Conservation (phyloP, 37 sponge, comb jelly and placozoan genomes). For the Chondrosia reniformis region DNA sequence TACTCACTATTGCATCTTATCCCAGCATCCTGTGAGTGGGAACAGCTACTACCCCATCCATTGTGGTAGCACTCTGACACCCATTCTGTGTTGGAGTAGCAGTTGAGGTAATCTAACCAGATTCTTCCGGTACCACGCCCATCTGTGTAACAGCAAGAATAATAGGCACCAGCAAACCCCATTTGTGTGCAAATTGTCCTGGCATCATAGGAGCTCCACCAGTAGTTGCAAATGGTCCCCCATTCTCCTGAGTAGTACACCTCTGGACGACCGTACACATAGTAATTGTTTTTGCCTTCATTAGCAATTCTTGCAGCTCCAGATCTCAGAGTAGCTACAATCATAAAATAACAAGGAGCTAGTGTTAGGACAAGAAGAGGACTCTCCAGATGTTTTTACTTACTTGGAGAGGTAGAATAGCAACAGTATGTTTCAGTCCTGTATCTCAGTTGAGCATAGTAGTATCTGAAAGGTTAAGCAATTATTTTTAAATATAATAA, state of each 20-base stretch:
- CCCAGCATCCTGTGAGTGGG: slow-evolving; percentile 2
- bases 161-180: not conserved
- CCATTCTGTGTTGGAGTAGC: not conserved
- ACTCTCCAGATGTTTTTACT: too few species aligned
- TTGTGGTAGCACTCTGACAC: not conserved
- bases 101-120: slow-evolving; percentile 5
- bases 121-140: slow-evolving; percentile 17
- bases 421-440: too few species aligned
- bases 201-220: slow-evolving; percentile 2
- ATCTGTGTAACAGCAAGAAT: not conserved
- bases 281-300: not conserved
- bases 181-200: not conserved
- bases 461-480: too few species aligned
- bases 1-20: slow-evolving; percentile 3
- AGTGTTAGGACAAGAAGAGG: too few species aligned
- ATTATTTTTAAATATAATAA: too few species aligned
- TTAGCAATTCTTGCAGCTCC: not conserved
- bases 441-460: too few species aligned
- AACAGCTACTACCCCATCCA: slow-evolving; percentile 5
- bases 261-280: slow-evolving; percentile 16
- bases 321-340: not conserved
- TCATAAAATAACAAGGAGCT: too few species aligned
- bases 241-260: not conserved
- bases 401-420: too few species aligned
- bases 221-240: slow-evolving; percentile 8